A percentile compares a stretch with the other conserved stretches of the same genome.
These are phyloP conservation scores for Pterostichus madidus DNA, from an alignment of 2,888 invertebrate species.

Conservation along the genomic window DNA sequence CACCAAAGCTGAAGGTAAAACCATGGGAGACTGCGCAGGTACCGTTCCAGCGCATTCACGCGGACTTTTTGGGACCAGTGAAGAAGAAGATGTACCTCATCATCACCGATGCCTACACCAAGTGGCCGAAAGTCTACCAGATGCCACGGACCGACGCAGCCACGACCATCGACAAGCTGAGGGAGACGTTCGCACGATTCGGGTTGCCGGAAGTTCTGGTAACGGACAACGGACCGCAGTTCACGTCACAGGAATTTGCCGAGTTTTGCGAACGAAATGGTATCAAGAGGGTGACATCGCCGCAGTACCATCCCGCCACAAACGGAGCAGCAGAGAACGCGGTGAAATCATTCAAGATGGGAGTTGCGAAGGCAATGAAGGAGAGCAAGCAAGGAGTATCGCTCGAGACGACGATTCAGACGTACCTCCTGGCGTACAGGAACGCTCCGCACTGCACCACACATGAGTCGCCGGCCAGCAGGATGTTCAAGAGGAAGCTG, in stretches of 20 bases:
- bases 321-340: conserved; percentile 60
- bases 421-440: background rate
- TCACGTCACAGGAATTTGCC: conserved; percentile 65
- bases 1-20: background rate
- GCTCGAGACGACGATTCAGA: background rate
- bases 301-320: conserved; percentile 51
- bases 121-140: conserved; percentile 68
- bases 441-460: background rate
- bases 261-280: conserved; percentile 66
- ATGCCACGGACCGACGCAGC: conserved; percentile 56
- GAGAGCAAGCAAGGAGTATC: conserved; percentile 4
- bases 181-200: conserved; percentile 68
- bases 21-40: background rate
- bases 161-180: conserved; percentile 66
- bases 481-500: no score
- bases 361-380: background rate
- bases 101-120: conserved; percentile 67
- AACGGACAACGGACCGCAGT: conserved; percentile 68
- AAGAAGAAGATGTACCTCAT: conserved; percentile 67
- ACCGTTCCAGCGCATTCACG: conserved; percentile 65
- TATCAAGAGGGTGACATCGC: conserved; percentile 64
- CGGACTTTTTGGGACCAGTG: conserved; percentile 68
- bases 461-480: background rate
- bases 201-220: conserved; percentile 67
- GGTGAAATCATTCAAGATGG: conserved; percentile 57